These are phyloP conservation scores for Cheilosia vulpina DNA, from an alignment of 2,888 invertebrate species.

Conservation along the genomic window DNA sequence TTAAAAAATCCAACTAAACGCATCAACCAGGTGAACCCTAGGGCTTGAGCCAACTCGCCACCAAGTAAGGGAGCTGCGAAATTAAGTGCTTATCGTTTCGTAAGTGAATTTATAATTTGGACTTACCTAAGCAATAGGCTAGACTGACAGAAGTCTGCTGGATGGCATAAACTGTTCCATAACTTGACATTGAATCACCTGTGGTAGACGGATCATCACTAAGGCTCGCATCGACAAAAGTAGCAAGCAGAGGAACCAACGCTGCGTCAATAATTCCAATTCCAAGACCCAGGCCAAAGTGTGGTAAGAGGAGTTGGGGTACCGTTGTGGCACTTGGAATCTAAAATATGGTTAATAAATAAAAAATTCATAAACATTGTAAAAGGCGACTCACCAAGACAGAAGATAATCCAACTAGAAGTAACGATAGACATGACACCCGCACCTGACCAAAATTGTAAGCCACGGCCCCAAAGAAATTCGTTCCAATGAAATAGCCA, in stretches of 20 bases:
- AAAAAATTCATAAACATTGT: background rate
- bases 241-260: constrained; percentile 90
- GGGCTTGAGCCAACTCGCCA: constrained; percentile 87
- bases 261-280: constrained; percentile 93
- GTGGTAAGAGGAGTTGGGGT: constrained; percentile 88
- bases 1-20: constrained; percentile 88
- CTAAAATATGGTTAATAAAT: constrained; percentile 79
- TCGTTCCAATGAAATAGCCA: constrained; percentile 92
- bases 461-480: constrained; percentile 89
- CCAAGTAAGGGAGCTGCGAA: constrained; percentile 89
- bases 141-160: constrained; percentile 92
- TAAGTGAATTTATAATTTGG: background rate
- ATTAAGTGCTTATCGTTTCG: background rate
- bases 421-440: constrained; percentile 86
- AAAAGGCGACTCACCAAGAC: constrained; percentile 84
- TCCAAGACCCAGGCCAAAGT: constrained; percentile 91
- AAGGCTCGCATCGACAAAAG: constrained; percentile 86
- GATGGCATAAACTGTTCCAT: constrained; percentile 92
- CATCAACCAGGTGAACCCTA: constrained; percentile 91
- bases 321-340: constrained; percentile 87
- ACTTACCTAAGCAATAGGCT: constrained; percentile 90
- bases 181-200: constrained; percentile 84
- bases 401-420: constrained; percentile 87
- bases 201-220: constrained; percentile 79
- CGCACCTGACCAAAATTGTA: constrained; percentile 87